Evolutionary conservation across 2,797 vertebrate species (phyloP), one percentile per base, ranked within the genome.

Genomic region (Coluber constrictor): DNA sequence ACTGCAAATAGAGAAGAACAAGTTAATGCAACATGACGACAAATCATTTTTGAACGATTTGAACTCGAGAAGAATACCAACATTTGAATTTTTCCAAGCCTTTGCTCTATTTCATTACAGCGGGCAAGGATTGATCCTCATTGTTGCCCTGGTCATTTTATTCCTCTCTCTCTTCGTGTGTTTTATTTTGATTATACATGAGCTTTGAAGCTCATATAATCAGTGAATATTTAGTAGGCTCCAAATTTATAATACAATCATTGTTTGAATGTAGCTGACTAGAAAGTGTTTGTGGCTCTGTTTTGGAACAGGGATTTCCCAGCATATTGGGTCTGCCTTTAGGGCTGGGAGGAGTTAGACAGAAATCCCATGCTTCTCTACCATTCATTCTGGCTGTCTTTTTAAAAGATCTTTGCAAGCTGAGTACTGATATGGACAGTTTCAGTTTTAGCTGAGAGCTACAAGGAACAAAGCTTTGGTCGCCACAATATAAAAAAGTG

Each of bases 171-270:
- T 3, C 13, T 66, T 23, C 86, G 70, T 4, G 0, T 63, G 94
- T 8, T 95, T 51, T 83, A 93, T 70, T 92, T 90, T 86, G 37
- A 54, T 59, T 3, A 90, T 94, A 4, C 90, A 63, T 86, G 79
- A 74, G 12, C 70, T 87, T 1, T 95, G 92, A 97, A 97, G 95
- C 93, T 96, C 95, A 96, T 32, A 56, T 90, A 86, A 93, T 91
- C 55, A 94, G 90, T 88, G 92, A 90, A 94, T 16, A 37, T 93
- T 92, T 92, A 83, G 56, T 1, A 0, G 89, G 51, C 18, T 18
- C 9, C 1, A 6, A 0, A 93, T 90, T 92, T 70, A 93, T 51
- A 96, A 79, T 93, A 66, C 70, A 95, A 60, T 92, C 94, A 90
- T 94, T 96, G 96, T 96, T 94, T 93, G 93, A 90, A 92, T 83